These are phyloP conservation scores for Drosophila willistoni DNA, from an alignment of 1,140 invertebrate genomes.

Conservation along the genomic window DNA sequence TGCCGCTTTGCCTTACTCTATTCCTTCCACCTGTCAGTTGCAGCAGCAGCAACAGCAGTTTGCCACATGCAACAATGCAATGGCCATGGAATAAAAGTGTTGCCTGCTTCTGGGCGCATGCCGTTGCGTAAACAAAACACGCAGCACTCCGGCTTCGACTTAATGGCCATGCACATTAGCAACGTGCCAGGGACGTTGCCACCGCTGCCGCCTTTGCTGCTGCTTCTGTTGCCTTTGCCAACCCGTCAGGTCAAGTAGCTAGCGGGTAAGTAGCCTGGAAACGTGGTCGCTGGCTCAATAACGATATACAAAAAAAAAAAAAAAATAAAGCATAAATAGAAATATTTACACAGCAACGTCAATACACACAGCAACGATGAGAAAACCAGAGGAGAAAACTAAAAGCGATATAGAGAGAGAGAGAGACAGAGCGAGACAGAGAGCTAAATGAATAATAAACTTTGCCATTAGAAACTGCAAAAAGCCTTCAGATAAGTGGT, in stretches of 20 bases:
- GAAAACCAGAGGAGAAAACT: conserved; percentile 22
- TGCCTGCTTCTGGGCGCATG: conserved; percentile 39
- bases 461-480: conserved; percentile 48
- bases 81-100: conserved; percentile 39
- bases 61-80: conserved; percentile 63
- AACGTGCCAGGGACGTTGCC: conserved; percentile 62
- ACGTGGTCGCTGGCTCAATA: conserved; percentile 71
- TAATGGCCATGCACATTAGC: conserved; percentile 79
- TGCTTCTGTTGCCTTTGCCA: conserved; percentile 6
- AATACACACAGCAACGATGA: conserved; percentile 20
- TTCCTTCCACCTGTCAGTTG: conserved; percentile 66
- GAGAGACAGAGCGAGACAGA: conserved; percentile 24
- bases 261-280: conserved; percentile 29
- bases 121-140: conserved; percentile 80
- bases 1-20: conserved; percentile 20
- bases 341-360: conserved; percentile 71
- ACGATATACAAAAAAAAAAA: conserved; percentile 41
- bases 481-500: conserved; percentile 44
- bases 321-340: conserved; percentile 60
- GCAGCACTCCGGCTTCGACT: conserved; percentile 57
- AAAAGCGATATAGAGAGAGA: conserved; percentile 9
- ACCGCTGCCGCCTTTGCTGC: conserved; percentile 21
- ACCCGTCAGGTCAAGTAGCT: conserved; percentile 59
- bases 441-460: conserved; percentile 15
- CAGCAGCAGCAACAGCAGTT: conserved; percentile 58